Evolutionary conservation across 2,113 vertebrate species (phyloP), one percentile per base, ranked within the genome.

Genomic region (Probosciger aterrimus): DNA sequence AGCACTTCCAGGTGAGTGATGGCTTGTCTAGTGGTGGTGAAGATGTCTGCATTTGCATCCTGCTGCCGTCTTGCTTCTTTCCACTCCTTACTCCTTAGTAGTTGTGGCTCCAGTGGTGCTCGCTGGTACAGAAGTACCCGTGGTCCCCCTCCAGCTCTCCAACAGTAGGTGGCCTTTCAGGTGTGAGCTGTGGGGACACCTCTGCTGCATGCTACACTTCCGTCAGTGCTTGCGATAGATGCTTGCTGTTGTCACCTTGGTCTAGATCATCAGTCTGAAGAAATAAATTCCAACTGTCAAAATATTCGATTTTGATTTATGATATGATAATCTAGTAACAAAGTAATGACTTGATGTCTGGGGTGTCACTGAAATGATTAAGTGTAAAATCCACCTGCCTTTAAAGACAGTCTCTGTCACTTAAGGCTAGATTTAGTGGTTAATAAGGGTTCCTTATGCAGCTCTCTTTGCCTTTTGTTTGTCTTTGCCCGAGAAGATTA

Each of bases 1-100:
- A 81, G 99, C 99, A 97, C 98, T 99, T 97, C 99, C 99, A 99
- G 99, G 99, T 99, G 96, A 98, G 98, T 18, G 0, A 6, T 23
- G 69, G 22, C 65, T 69, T 55, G 22, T 44, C 55, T 57, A 6
- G 4, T 9, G 30, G 18, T 37, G 53, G 15, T 20, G 31, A 57
- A 69, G 67, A 18, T 70, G 76, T 24, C 84, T 2, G 3, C 10
- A 16, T 31, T 14, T 93, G 57, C 59, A 25, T 69, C 75, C 37
- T 81, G 52, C 76, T 89, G 81, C 57, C 28, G 8, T 74, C 37
- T 76, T 49, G 16, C 65, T 47, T 62, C 22, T 57, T 73, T 90
- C 27, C 18, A 46, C 19, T 82, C 22, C 28, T 52, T 19, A 4
- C 12, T 62, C 31, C 6, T 4, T 64, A 31, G 6, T 30, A 23